A percentile compares a stretch with the other conserved stretches of the same genome.
phyloP scores from a whole-genome alignment of 2,113 vertebrate genomes.

The Labeo catla region DNA sequence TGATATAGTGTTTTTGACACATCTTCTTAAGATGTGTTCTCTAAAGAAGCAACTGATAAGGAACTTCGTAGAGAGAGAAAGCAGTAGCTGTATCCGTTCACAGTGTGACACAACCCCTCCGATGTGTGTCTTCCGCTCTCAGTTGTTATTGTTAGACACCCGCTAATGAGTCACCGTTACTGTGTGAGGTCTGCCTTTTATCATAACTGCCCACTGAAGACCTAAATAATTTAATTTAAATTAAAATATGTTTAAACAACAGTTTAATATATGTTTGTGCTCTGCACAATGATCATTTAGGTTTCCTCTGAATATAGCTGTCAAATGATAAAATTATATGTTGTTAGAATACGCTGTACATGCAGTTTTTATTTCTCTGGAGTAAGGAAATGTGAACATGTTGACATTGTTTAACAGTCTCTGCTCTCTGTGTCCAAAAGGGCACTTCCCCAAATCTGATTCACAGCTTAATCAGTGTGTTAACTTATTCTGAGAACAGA shows the following conservation, averaged over 20 bases:
- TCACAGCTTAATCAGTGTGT: not conserved
- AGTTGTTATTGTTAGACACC: not conserved
- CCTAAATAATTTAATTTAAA: not conserved
- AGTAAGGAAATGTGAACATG: not conserved
- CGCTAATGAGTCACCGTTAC: not conserved
- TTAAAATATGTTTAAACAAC: not conserved
- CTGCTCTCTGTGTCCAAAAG: not conserved
- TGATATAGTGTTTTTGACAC: not conserved
- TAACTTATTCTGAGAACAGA: not conserved
- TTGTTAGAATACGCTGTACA: not conserved
- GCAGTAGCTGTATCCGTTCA: not conserved
- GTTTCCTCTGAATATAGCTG: not conserved
- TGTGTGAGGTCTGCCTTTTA: not conserved
- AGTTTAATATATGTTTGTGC: not conserved
- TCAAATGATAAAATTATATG: not conserved
- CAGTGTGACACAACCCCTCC: not conserved
- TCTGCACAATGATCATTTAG: not conserved
- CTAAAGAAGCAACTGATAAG: not conserved
- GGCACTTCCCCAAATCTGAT: not conserved
- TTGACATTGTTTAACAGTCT: not conserved
- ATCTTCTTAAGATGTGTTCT: not conserved
- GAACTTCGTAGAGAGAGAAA: not conserved
- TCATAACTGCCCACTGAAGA: not conserved
- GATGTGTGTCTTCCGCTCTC: not conserved
- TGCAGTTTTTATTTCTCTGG: not conserved